Base-by-base conservation (phyloP, 2,113 vertebrate genomes). In the Gobiocypris rarus region DNA sequence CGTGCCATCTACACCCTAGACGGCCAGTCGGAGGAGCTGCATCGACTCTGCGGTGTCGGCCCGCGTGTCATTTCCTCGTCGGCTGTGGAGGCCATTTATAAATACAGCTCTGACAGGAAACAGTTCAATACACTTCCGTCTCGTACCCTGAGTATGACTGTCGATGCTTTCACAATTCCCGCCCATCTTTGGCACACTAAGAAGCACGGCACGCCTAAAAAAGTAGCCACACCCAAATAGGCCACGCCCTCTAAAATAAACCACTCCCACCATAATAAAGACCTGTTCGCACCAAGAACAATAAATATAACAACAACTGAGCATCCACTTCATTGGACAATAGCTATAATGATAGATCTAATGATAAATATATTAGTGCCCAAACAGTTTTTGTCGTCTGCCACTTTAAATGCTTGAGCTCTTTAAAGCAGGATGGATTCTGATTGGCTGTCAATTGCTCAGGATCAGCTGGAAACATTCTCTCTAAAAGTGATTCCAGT, bases 51-150 rank as follows among this genome's bases (percentile, higher is more conserved):
- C 0, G 97, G 97, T 7, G 92, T 95, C 0, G 97, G 97, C 0
- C 97, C 97, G 0, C 93, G 95, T 5, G 89, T 91, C 0, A 91
- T 97, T 65, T 91, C 90, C 6, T 89, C 93, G 0, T 74, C 94
- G 82, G 95, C 96, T 90, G 94, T 98, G 0, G 95, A 97, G 59
- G 93, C 94, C 84, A 96, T 98, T 90, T 98, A 95, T 87, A 97
- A 98, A 86, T 97, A 98, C 94, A 97, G 95, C 83, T 97, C 97
- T 0, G 96, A 97, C 89, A 95, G 96, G 86, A 98, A 98, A 91
- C 96, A 97, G 86, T 98, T 98, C 87, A 97, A 94, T 11, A 91
- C 94, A 86, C 96, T 97, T 85, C 96, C 97, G 0, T 95, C 96
- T 48, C 96, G 96, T 91, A 97, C 96, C 82, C 89, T 98, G 92